Conservation (phyloP, 2,888 invertebrate species). For the Nomada fucata region DNA sequence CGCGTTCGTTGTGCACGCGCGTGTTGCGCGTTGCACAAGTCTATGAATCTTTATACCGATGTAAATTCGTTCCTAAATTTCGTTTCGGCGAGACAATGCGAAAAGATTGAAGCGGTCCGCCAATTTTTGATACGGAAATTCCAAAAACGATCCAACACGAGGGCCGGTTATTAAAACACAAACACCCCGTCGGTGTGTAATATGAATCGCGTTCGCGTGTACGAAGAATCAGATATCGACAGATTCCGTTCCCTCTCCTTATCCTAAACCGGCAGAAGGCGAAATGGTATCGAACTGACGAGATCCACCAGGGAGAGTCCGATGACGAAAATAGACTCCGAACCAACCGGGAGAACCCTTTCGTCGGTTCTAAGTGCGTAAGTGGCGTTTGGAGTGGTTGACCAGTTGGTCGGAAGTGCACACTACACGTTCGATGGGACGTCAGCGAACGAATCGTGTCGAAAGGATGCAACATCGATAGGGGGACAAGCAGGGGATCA, state of each 20-base stretch:
- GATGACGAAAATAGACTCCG: conserved; percentile 73
- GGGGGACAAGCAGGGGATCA: not conserved
- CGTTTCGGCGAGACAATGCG: no score
- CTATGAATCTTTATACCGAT: no score
- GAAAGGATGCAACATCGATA: conserved; percentile 53
- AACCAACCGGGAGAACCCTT: conserved; percentile 73
- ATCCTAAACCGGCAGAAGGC: conserved; percentile 10
- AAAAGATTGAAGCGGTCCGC: no score
- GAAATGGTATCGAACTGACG: conserved; percentile 51
- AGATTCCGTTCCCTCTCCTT: not conserved
- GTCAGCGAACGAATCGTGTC: conserved; percentile 51
- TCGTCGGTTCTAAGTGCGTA: conserved; percentile 76
- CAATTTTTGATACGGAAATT: no score
- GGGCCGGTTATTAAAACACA: no score
- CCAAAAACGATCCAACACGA: no score
- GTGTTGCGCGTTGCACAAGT: no score
- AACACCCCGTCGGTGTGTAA: no score
- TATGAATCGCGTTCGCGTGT: no score
- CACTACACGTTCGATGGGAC: conserved; percentile 54
- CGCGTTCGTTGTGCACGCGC: no score
- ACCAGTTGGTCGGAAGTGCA: conserved; percentile 76
- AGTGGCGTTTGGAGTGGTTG: conserved; percentile 80
- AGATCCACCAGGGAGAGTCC: conserved; percentile 21
- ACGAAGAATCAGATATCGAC: not conserved
- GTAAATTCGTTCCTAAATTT: no score